Conservation (phyloP, 2,113 vertebrate genomes). For the Channa argus region DNA sequence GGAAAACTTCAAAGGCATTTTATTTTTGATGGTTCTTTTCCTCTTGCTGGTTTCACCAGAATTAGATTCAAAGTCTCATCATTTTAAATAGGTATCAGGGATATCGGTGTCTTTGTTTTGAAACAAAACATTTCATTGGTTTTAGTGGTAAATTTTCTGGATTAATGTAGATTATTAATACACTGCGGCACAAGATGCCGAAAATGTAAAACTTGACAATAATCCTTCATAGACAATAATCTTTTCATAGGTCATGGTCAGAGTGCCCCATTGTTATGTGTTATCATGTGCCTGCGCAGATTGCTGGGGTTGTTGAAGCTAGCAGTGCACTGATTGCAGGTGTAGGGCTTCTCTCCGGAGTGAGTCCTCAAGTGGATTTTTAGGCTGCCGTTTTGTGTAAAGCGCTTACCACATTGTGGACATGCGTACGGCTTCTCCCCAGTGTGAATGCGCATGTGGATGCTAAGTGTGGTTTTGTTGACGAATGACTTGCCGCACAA, state of each 20-base stretch:
- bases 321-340: constrained; percentile 82
- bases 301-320: constrained; percentile 86
- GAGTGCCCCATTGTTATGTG: constrained; percentile 60
- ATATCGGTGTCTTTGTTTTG: not conserved
- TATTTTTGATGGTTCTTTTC: not conserved
- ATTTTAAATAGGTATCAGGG: not conserved
- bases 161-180: not conserved
- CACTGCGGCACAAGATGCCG: not conserved
- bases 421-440: constrained; percentile 88
- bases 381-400: constrained; percentile 87
- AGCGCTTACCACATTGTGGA: constrained; percentile 85
- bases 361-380: constrained; percentile 87
- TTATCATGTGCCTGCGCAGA: constrained; percentile 79
- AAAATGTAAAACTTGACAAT: not conserved
- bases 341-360: constrained; percentile 87
- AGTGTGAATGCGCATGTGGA: constrained; percentile 87
- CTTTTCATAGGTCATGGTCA: constrained; percentile 24
- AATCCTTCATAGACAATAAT: not conserved
- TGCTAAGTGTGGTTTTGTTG: constrained; percentile 84
- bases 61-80: not conserved
- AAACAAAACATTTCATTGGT: not conserved
- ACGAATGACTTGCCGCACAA: constrained; percentile 86
- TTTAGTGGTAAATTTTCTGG: not conserved
- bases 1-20: constrained; percentile 5
- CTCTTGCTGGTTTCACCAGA: constrained; percentile 3